Conservation (phyloP, 1,140 invertebrate species). For the Bombus confusus region DNA sequence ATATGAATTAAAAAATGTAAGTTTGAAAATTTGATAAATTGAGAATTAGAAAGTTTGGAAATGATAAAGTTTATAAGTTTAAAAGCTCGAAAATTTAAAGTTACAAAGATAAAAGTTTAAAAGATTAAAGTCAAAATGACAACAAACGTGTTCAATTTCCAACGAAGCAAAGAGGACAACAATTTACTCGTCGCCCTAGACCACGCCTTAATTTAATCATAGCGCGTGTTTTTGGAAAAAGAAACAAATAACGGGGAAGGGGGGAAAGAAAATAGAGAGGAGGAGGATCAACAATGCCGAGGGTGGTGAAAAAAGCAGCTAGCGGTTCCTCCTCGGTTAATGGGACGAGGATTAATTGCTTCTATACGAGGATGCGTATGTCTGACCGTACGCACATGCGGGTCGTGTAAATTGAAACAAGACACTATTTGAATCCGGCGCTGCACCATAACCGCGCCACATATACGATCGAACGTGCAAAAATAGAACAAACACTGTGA, state of each 20-base stretch:
- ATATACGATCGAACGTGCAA: conserved; percentile 10
- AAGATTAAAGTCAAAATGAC: neutral
- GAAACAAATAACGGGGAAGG: neutral
- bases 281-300: conserved; percentile 3
- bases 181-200: too few species aligned
- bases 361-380: conserved; percentile 29
- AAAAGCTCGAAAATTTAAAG: too few species aligned
- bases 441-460: neutral
- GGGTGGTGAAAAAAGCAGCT: conserved; percentile 14
- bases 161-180: neutral
- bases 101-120: too few species aligned
- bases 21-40: too few species aligned
- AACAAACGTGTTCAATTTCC: too few species aligned
- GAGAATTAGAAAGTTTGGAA: too few species aligned
- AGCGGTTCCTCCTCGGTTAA: conserved; percentile 50
- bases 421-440: conserved; percentile 9
- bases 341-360: conserved; percentile 58
- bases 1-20: too few species aligned
- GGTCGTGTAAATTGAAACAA: conserved; percentile 32
- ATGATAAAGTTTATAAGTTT: too few species aligned
- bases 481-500: conserved; percentile 24
- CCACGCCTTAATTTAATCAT: conserved; percentile 32
- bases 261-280: neutral
- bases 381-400: conserved; percentile 38
- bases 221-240: neutral